Percentiles rank a stretch among this genome's conserved stretches.
phyloP scores from a whole-genome alignment of 2,797 vertebrate genomes.

The Momotus momota region DNA sequence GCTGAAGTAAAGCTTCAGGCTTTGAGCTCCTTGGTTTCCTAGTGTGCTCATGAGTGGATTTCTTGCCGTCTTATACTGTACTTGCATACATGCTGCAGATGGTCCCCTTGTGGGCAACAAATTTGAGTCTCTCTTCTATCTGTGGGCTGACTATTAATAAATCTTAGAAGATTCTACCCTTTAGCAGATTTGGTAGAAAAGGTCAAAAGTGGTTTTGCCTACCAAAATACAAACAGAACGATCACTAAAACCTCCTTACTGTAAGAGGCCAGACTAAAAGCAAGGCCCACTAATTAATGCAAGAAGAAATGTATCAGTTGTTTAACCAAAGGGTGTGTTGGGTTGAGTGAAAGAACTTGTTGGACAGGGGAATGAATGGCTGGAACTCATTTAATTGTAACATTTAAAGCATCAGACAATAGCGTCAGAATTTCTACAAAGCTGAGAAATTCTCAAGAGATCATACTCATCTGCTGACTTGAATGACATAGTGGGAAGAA shows the following conservation, averaged over 20 bases:
- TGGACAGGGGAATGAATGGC: not conserved
- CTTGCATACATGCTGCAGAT: not conserved
- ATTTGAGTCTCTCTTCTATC: not conserved
- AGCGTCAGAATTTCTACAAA: slow-evolving; percentile 39
- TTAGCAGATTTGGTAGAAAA: not conserved
- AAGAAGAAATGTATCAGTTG: not conserved
- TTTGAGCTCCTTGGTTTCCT: not conserved
- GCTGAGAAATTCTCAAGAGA: slow-evolving; percentile 10
- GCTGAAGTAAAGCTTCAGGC: not conserved
- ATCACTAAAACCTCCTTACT: not conserved
- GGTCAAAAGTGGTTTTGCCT: not conserved
- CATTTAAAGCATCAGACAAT: slow-evolving; percentile 14
- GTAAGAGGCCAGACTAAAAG: not conserved
- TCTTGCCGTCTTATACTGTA: not conserved
- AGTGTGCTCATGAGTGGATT: not conserved
- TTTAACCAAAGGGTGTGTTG: not conserved
- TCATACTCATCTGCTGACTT: slow-evolving; percentile 29
- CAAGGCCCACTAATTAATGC: not conserved
- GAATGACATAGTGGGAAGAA: slow-evolving; percentile 41
- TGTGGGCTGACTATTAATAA: not conserved
- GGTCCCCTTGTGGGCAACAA: not conserved
- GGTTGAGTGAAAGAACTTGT: not conserved
- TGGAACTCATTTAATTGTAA: slow-evolving; percentile 26
- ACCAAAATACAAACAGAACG: not conserved
- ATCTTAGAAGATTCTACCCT: not conserved